Percentiles rank a stretch among this genome's conserved stretches.
phyloP scores from a whole-genome alignment of 2,888 invertebrate species.

The Stenolophus ochropezus region DNA sequence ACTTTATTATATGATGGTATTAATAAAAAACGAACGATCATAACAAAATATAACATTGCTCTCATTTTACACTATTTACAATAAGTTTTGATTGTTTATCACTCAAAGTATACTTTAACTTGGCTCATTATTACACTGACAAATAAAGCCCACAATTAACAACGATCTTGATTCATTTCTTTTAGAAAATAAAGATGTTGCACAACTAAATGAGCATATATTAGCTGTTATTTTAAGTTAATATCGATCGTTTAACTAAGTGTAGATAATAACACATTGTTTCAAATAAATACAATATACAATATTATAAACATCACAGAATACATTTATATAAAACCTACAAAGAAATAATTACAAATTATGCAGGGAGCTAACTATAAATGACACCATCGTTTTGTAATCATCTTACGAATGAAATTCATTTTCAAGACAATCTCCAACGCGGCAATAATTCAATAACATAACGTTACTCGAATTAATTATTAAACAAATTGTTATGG shows the following conservation, averaged over 20 bases:
- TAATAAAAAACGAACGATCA: constrained; percentile 48
- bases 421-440: constrained; percentile 26
- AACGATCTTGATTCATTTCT: constrained; percentile 6
- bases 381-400: constrained; percentile 21
- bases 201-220: neutral
- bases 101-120: constrained; percentile 30
- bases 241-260: constrained; percentile 34
- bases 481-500: constrained; percentile 66
- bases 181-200: neutral
- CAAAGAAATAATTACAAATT: constrained; percentile 52
- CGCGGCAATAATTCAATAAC: constrained; percentile 1
- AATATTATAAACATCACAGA: constrained; percentile 70
- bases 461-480: constrained; percentile 16
- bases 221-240: constrained; percentile 31
- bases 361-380: constrained; percentile 52
- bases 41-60: constrained; percentile 45
- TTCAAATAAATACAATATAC: constrained; percentile 67
- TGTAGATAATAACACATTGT: constrained; percentile 55
- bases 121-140: constrained; percentile 34
- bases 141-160: constrained; percentile 13
- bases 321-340: constrained; percentile 62
- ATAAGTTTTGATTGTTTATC: constrained; percentile 38
- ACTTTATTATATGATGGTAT: constrained; percentile 39
- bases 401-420: constrained; percentile 42
- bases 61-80: constrained; percentile 38